phyloP scores from a whole-genome alignment of 1,140 invertebrate species.

The Drosophila punjabiensis region DNA sequence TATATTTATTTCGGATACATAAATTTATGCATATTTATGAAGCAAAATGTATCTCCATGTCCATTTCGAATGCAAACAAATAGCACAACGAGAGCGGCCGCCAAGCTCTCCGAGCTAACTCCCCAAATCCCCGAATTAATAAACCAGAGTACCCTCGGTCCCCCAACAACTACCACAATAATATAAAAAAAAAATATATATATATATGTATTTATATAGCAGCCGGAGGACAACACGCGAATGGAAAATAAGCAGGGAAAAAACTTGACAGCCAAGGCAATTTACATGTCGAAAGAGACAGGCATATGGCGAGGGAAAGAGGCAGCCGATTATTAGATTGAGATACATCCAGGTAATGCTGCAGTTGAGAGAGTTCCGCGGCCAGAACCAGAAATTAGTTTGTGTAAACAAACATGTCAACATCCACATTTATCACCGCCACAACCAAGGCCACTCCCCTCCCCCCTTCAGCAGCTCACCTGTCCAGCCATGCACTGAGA shows the following conservation, averaged over 20 bases:
- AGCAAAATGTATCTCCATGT: conserved; percentile 66
- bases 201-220: conserved; percentile 5
- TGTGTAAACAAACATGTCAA: conserved; percentile 82
- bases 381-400: conserved; percentile 62
- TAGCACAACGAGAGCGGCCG: conserved; percentile 45
- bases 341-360: conserved; percentile 38
- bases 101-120: conserved; percentile 71
- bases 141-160: conserved; percentile 69
- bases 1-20: conserved; percentile 61
- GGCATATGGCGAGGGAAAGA: conserved; percentile 10
- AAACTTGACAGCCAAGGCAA: conserved; percentile 46
- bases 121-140: conserved; percentile 83
- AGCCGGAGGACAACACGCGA: conserved; percentile 44
- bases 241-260: conserved; percentile 59
- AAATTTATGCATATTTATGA: conserved; percentile 82
- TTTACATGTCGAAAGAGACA: conserved; percentile 58
- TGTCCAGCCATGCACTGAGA: conserved; percentile 26
- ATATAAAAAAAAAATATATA: conserved; percentile 21
- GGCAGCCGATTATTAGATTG: conserved; percentile 47
- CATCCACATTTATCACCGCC: conserved; percentile 46
- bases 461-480: conserved; percentile 34
- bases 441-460: conserved; percentile 32
- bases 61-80: conserved; percentile 82
- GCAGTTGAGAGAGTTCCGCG: conserved; percentile 27
- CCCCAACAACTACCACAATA: conserved; percentile 25